Evolutionary conservation across 2,888 invertebrate species (phyloP), one percentile per base, ranked within the genome.

Genomic region (Aleiodes testaceus): DNA sequence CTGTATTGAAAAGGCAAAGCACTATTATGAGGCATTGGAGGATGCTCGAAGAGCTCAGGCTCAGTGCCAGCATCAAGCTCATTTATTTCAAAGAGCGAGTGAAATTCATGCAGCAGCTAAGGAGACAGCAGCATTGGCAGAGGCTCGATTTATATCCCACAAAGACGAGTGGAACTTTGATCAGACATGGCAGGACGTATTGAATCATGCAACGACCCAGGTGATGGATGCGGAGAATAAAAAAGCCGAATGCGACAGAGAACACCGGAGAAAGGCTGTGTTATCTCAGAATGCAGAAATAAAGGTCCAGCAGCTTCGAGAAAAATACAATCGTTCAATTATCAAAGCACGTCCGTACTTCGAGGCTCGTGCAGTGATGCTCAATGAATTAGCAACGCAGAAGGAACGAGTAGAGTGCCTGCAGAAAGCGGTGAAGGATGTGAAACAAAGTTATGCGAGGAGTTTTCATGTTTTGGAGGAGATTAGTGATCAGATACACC

Each of bases 181-280:
- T 89, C 95, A 94, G 89, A 97, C 97, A 79, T 97, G 97, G 97
- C 98, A 98, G 88, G 98, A 98, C 88, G 96, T 97, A 92, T 91
- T 98, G 74, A 98, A 97, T 89, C 96, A 97, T 90, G 97, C 97
- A 75, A 97, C 97, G 73, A 94, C 95, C 84, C 95, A 97, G 91
- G 96, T 97, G 26, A 96, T 94, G 93, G 97, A 97, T 82, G 97
- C 97, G 0, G 97, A 97, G 87, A 94, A 93, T 82, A 92, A 96
- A 81, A 97, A 97, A 85, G 93, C 96, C 5, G 94, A 94, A 80
- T 95, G 95, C 83, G 96, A 96, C 72, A 90, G 94, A 7, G 96
- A 97, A 83, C 97, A 98, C 87, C 94, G 95, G 84, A 91, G 91
- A 80, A 92, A 92, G 81, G 95, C 97, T 0, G 91, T 91, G n/a